These are phyloP conservation scores for Phalanger gymnotis DNA, from an alignment of 2,797 vertebrate genomes.

Conservation along the genomic window DNA sequence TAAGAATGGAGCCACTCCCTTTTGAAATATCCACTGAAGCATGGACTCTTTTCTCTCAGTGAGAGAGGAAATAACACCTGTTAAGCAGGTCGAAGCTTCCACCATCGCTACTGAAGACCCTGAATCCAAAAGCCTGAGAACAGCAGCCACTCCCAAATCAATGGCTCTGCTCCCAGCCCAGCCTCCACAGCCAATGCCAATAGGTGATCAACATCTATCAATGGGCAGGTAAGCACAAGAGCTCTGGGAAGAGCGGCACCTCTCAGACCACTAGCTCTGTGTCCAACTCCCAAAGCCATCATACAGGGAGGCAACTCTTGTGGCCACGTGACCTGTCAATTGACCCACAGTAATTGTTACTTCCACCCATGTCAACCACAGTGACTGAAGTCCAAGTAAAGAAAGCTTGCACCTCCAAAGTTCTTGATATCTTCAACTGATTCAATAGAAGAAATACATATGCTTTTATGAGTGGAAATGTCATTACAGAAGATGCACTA, in stretches of 20 bases:
- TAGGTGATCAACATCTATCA: not conserved
- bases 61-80: not conserved
- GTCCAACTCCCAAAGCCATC: not conserved
- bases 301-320: not conserved
- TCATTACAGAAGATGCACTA: not conserved
- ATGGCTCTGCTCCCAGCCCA: not conserved
- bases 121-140: not conserved
- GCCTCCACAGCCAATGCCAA: not conserved
- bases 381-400: not conserved
- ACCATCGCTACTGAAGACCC: not conserved
- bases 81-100: not conserved
- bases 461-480: not conserved
- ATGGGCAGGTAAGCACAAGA: not conserved
- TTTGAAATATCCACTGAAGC: not conserved
- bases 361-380: not conserved
- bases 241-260: not conserved
- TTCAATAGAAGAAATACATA: not conserved
- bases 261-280: not conserved
- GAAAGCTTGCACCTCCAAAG: not conserved
- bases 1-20: not conserved
- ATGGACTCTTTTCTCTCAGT: not conserved
- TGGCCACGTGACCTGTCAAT: not conserved
- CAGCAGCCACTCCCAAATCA: not conserved
- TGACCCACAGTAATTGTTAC: not conserved
- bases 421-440: not conserved